phyloP scores from a whole-genome alignment of 1,140 invertebrate genomes.

The Formica exsecta region DNA sequence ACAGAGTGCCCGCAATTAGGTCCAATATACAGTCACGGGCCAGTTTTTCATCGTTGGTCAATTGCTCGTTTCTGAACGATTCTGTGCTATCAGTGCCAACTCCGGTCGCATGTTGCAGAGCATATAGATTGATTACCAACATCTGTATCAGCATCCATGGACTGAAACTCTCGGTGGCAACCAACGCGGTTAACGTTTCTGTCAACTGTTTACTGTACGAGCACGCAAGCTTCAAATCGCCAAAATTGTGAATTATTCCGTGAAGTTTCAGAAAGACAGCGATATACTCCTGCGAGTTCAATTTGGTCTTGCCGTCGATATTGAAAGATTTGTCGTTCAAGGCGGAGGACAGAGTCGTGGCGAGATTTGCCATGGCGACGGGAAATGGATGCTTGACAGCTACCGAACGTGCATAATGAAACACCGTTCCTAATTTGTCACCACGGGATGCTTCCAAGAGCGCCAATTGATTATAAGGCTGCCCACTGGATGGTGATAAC shows the following conservation, averaged over 20 bases:
- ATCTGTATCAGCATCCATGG: constrained; percentile 92
- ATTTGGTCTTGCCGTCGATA: constrained; percentile 87
- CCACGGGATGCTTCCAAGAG: constrained; percentile 93
- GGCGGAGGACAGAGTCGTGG: constrained; percentile 89
- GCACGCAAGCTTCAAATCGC: constrained; percentile 88
- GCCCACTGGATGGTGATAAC: constrained; percentile 93
- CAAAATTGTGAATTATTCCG: constrained; percentile 88
- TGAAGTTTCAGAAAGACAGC: constrained; percentile 90
- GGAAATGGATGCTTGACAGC: constrained; percentile 94
- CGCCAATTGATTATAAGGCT: constrained; percentile 95
- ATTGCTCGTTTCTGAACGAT: constrained; percentile 81
- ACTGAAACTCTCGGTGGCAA: constrained; percentile 92
- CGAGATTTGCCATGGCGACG: constrained; percentile 92
- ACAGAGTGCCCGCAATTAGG: constrained; percentile 90
- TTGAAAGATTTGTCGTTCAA: constrained; percentile 86
- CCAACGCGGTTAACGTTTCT: constrained; percentile 90
- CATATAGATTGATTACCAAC: constrained; percentile 91
- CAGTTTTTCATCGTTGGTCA: constrained; percentile 87
- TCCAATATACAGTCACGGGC: constrained; percentile 88
- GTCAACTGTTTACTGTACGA: constrained; percentile 89
- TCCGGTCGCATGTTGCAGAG: constrained; percentile 89
- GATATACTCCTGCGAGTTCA: constrained; percentile 90
- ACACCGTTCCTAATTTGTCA: constrained; percentile 93
- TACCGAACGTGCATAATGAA: constrained; percentile 93
- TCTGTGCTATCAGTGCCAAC: constrained; percentile 74